Evolutionary conservation across 1,140 invertebrate genomes (phyloP).

Genomic region (Ceratina australensis): DNA sequence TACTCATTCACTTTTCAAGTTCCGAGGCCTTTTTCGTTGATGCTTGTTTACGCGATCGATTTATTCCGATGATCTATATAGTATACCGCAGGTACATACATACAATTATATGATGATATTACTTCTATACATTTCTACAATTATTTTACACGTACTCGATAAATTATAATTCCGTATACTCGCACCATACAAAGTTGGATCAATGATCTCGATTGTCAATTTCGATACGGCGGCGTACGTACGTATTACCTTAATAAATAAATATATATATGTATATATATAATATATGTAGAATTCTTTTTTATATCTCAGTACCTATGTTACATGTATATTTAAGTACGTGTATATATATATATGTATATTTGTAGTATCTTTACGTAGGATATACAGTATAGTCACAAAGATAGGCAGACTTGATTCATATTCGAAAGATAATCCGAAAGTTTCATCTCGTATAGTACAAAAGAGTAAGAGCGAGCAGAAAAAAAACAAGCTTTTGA

Average conservation of each 20-base stretch:
- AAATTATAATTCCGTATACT: slow-evolving; percentile 50
- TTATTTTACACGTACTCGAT: slow-evolving; percentile 45
- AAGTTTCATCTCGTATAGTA: slow-evolving; percentile 28
- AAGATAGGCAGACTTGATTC: slow-evolving; percentile 39
- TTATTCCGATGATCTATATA: slow-evolving; percentile 18
- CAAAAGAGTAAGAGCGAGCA: slow-evolving; percentile 21
- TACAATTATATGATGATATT: slow-evolving; percentile 35
- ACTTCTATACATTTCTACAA: slow-evolving; percentile 35
- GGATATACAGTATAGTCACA: slow-evolving; percentile 36
- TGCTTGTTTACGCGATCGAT: slow-evolving; percentile 7
- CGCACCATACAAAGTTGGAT: slow-evolving; percentile 48
- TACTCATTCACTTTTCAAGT: background rate
- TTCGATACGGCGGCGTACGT: slow-evolving; percentile 53
- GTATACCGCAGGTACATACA: slow-evolving; percentile 44
- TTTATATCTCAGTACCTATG: slow-evolving; percentile 34
- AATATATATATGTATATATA: slow-evolving; percentile 25
- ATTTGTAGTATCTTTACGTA: slow-evolving; percentile 34
- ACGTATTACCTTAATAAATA: slow-evolving; percentile 7
- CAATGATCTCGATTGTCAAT: slow-evolving; percentile 68
- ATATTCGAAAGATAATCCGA: slow-evolving; percentile 25
- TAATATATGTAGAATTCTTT: slow-evolving; percentile 33
- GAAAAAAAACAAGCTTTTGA: background rate
- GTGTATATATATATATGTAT: slow-evolving; percentile 31
- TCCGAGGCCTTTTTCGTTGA: background rate
- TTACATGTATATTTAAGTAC: slow-evolving; percentile 17